phyloP scores from a whole-genome alignment of 2,888 invertebrate genomes.

The Morpho deidamia region DNA sequence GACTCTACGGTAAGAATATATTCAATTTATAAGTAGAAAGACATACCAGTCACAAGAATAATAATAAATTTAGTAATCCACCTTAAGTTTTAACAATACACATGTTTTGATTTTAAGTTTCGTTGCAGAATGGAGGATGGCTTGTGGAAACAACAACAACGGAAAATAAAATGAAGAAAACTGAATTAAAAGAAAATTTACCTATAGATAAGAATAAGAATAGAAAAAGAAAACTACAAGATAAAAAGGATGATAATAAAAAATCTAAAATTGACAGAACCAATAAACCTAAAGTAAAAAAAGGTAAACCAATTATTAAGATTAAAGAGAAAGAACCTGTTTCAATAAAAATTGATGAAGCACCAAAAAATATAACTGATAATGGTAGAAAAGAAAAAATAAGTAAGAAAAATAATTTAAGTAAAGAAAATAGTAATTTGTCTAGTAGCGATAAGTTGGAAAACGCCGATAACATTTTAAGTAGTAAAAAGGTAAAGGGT shows the following conservation, averaged over 20 bases:
- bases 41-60: no score
- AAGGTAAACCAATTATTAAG: background rate
- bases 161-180: conserved; percentile 24
- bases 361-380: background rate
- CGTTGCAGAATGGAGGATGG: conserved; percentile 50
- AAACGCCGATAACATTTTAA: conserved; percentile 25
- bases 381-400: conserved; percentile 11
- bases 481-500: background rate
- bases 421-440: background rate
- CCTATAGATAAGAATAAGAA: conserved; percentile 27
- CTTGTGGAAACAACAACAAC: conserved; percentile 44
- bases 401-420: conserved; percentile 1
- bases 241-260: conserved; percentile 23
- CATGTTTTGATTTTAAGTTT: conserved; percentile 2
- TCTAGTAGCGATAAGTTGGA: conserved; percentile 23
- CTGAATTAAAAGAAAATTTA: conserved; percentile 39
- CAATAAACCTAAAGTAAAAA: background rate
- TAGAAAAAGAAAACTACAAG: conserved; percentile 28
- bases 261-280: conserved; percentile 24
- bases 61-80: no score
- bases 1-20: conserved; percentile 27
- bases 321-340: background rate
- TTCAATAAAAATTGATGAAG: background rate
- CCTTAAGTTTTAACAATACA: no score
- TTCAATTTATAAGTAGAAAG: background rate